A percentile compares a stretch with the other conserved stretches of the same genome.
These are phyloP conservation scores for Andinoacara biseriatus DNA, from an alignment of 2,113 vertebrate species.

Conservation along the genomic window DNA sequence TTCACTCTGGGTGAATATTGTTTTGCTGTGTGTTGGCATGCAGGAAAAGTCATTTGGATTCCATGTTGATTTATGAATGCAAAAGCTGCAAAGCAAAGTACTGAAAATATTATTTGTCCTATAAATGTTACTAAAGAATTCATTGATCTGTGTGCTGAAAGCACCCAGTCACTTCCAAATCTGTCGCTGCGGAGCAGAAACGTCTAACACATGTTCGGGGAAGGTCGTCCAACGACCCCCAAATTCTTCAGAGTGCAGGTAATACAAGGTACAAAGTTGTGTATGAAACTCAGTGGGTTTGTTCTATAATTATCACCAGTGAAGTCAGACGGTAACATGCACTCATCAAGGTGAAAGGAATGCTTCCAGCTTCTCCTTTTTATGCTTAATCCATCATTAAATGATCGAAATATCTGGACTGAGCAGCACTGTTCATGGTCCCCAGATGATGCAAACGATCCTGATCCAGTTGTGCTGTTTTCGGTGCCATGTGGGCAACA, in stretches of 20 bases:
- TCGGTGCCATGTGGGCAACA: background rate
- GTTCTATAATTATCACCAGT: background rate
- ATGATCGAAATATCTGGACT: background rate
- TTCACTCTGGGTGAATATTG: conserved; percentile 46
- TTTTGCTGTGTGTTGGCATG: conserved; percentile 53
- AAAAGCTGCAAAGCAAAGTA: conserved; percentile 36
- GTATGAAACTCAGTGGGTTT: background rate
- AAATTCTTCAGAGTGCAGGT: conserved; percentile 20
- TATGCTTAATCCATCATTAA: background rate
- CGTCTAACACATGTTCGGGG: conserved; percentile 57
- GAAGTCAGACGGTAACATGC: background rate
- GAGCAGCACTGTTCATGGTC: background rate
- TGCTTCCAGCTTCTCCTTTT: fast-evolving
- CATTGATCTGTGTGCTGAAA: conserved; percentile 39
- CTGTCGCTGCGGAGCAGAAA: conserved; percentile 42
- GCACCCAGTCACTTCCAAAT: conserved; percentile 27
- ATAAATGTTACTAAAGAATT: conserved; percentile 55
- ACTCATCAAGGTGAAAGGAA: background rate
- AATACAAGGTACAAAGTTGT: background rate
- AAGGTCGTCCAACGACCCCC: conserved; percentile 10
- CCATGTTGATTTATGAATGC: conserved; percentile 40
- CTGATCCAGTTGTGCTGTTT: background rate
- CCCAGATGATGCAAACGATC: background rate
- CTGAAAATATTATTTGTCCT: conserved; percentile 66
- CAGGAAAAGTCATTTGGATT: conserved; percentile 28